Evolutionary conservation across 1,140 invertebrate genomes (phyloP).

Genomic region (Heliconius melpomene): DNA sequence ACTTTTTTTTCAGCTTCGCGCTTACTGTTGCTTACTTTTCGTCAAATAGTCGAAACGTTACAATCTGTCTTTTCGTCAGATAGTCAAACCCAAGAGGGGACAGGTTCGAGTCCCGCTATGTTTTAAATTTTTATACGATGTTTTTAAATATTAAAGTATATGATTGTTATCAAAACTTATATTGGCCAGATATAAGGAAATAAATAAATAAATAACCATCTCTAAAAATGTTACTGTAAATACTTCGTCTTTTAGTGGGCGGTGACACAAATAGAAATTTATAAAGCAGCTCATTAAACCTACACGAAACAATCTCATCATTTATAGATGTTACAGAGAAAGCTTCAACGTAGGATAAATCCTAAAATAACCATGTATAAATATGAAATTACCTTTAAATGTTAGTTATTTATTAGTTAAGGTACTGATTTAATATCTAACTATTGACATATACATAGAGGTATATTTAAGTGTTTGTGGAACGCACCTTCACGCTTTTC

Average conservation of each 20-base stretch:
- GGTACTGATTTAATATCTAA: too few relatives aligned
- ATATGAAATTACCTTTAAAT: conserved; percentile 4
- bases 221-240: background rate
- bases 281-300: conserved; percentile 1
- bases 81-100: too few relatives aligned
- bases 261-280: conserved; percentile 13
- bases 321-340: background rate
- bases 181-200: too few relatives aligned
- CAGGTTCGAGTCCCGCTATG: too few relatives aligned
- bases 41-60: too few relatives aligned
- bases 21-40: too few relatives aligned
- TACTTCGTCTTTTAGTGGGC: background rate
- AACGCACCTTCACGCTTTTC: too few relatives aligned
- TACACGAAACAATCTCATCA: background rate
- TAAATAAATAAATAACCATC: background rate
- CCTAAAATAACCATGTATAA: background rate
- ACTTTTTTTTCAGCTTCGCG: background rate
- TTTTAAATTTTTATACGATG: too few relatives aligned
- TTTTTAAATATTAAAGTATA: background rate
- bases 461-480: too few relatives aligned
- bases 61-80: too few relatives aligned
- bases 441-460: too few relatives aligned
- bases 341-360: background rate
- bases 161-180: too few relatives aligned
- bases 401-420: background rate